These are phyloP conservation scores for Ctenicera cuprea DNA, from an alignment of 2,888 invertebrate species.

Conservation along the genomic window DNA sequence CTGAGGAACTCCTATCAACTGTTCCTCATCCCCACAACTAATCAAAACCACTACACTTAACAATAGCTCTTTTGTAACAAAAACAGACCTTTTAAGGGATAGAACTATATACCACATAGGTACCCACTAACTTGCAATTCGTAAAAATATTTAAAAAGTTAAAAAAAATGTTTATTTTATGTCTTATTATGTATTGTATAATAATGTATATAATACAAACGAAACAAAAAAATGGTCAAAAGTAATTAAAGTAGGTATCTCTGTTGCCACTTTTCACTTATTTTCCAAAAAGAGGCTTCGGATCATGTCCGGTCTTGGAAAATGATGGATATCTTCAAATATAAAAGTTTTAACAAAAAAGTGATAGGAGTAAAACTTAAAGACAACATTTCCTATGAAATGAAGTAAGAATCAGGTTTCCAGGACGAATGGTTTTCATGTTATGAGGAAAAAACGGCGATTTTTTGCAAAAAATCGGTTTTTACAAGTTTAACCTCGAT, in stretches of 20 bases:
- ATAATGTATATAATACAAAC: not conserved
- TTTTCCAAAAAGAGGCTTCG: not conserved
- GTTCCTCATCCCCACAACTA: constrained; percentile 7
- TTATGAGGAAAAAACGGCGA: constrained; percentile 4
- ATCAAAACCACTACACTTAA: constrained; percentile 1
- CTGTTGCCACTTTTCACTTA: not conserved
- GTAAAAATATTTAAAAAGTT: not conserved
- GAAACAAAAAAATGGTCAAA: too few species aligned
- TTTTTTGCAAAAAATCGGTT: not conserved
- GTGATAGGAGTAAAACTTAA: constrained; percentile 1
- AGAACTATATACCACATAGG: not conserved
- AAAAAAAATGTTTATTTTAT: too few species aligned
- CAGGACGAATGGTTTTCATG: constrained; percentile 1
- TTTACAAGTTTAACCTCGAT: not conserved
- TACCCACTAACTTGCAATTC: not conserved
- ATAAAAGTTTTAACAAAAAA: constrained; percentile 6
- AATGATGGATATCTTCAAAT: too few species aligned
- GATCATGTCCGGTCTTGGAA: not conserved
- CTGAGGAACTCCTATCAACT: constrained; percentile 13
- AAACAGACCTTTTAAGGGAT: too few species aligned
- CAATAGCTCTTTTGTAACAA: too few species aligned
- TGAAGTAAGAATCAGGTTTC: not conserved
- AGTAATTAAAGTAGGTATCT: not conserved
- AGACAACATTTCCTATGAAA: constrained; percentile 8
- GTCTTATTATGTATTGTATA: too few species aligned